A percentile compares a stretch with the other conserved stretches of the same genome.
phyloP scores from a whole-genome alignment of 2,888 invertebrate species.

The Branchinecta sandiegonensis region DNA sequence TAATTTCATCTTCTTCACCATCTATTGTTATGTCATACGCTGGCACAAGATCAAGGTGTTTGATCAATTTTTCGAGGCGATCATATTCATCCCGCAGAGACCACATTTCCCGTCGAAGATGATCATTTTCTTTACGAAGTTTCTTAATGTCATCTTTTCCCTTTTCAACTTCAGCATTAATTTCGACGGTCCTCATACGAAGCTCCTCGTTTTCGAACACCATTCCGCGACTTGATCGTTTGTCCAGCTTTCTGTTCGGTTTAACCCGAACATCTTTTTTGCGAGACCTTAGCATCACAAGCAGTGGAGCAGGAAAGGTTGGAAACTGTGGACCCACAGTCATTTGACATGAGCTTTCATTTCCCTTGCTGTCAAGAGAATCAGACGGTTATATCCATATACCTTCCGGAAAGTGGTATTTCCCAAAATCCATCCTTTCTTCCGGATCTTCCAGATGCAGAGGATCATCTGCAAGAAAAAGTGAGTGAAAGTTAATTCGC shows the following conservation, averaged over 20 bases:
- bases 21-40: constrained; percentile 23
- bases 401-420: too few species aligned
- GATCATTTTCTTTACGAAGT: constrained; percentile 70
- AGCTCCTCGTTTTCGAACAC: constrained; percentile 86
- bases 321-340: constrained; percentile 13
- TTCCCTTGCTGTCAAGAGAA: constrained; percentile 9
- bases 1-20: constrained; percentile 22
- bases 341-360: constrained; percentile 15
- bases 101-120: constrained; percentile 70
- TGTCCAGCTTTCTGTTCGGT: constrained; percentile 74
- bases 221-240: constrained; percentile 81
- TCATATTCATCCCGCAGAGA: constrained; percentile 76
- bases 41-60: constrained; percentile 33
- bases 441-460: constrained; percentile 4
- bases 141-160: constrained; percentile 81
- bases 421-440: background rate
- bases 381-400: background rate
- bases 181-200: constrained; percentile 71
- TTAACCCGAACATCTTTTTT: constrained; percentile 75
- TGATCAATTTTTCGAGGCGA: constrained; percentile 61
- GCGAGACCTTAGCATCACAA: constrained; percentile 61
- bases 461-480: constrained; percentile 9
- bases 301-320: constrained; percentile 9
- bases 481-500: too few species aligned
- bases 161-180: constrained; percentile 81